These are phyloP conservation scores for Oxyura jamaicensis DNA, from an alignment of 2,113 vertebrate genomes.

Conservation along the genomic window DNA sequence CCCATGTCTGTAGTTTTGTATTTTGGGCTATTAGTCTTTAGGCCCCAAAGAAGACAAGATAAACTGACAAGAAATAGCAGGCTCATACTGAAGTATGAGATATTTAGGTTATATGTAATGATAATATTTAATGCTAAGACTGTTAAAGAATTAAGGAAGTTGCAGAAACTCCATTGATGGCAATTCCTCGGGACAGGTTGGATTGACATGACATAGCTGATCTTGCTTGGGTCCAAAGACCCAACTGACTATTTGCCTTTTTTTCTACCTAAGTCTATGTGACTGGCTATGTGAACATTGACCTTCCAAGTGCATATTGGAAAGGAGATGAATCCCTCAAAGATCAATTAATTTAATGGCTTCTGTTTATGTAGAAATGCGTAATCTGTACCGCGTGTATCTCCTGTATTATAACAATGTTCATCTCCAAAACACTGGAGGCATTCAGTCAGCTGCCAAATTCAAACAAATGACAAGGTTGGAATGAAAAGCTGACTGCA, in stretches of 20 bases:
- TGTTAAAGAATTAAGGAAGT: not conserved
- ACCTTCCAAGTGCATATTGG: not conserved
- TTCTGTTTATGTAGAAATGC: not conserved
- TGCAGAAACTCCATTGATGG: not conserved
- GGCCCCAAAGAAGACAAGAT: not conserved
- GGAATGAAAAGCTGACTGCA: not conserved
- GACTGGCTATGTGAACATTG: not conserved
- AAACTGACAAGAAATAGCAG: not conserved
- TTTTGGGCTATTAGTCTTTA: not conserved
- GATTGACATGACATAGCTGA: not conserved
- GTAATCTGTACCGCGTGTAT: not conserved
- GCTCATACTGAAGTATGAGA: not conserved
- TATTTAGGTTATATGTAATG: not conserved
- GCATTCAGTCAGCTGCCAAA: not conserved
- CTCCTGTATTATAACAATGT: not conserved
- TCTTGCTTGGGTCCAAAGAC: not conserved
- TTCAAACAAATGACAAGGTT: not conserved
- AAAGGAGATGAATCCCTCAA: not conserved
- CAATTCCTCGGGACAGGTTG: not conserved
- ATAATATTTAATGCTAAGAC: not conserved
- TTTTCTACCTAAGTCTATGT: not conserved
- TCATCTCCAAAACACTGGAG: not conserved
- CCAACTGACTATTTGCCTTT: accelerated
- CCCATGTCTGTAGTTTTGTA: not conserved
- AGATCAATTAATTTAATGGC: not conserved